These are phyloP conservation scores for Dipodomys merriami DNA, from an alignment of 2,113 vertebrate species.

Conservation along the genomic window DNA sequence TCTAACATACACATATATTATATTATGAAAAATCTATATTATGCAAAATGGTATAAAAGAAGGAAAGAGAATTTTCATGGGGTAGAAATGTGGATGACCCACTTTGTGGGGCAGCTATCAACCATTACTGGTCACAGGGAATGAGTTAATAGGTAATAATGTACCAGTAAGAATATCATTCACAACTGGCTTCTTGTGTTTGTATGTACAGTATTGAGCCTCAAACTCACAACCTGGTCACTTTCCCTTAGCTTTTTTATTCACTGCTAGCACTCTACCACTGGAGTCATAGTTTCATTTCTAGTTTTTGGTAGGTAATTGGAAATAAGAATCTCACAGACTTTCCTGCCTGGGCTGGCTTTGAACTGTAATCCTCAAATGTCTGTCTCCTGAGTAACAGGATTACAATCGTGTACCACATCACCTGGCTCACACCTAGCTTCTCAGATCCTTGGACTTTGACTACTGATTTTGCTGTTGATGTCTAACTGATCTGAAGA, in stretches of 20 bases:
- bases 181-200: not conserved
- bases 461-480: not conserved
- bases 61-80: not conserved
- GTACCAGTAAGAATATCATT: not conserved
- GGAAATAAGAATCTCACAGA: too few relatives aligned
- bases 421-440: too few relatives aligned
- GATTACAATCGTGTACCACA: too few relatives aligned
- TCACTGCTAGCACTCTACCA: too few relatives aligned
- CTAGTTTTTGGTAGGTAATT: too few relatives aligned
- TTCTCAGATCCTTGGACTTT: not conserved
- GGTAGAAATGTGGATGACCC: not conserved
- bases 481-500: not conserved
- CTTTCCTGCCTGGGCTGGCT: too few relatives aligned
- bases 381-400: too few relatives aligned
- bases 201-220: too few relatives aligned
- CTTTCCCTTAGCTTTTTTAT: too few relatives aligned
- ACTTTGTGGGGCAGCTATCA: not conserved
- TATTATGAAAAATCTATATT: not conserved
- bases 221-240: too few relatives aligned
- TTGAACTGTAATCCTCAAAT: too few relatives aligned
- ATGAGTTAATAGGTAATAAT: not conserved
- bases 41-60: not conserved
- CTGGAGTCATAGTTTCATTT: too few relatives aligned
- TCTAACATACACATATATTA: constrained; percentile 5
- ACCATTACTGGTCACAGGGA: not conserved